phyloP scores from a whole-genome alignment of 2,888 invertebrate species.

The Slavum lentiscoides region DNA sequence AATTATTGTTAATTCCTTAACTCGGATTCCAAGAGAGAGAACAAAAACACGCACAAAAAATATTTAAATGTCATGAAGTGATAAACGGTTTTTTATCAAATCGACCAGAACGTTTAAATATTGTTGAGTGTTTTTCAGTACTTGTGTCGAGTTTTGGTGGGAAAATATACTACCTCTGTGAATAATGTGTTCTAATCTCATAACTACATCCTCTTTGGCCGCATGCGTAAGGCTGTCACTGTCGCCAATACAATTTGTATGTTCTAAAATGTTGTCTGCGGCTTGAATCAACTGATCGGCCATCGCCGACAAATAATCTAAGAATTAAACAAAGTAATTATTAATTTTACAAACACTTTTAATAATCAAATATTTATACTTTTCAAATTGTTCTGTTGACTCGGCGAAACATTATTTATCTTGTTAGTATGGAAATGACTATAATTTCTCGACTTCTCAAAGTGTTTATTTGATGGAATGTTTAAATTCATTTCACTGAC shows the following conservation, averaged over 20 bases:
- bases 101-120: conserved; percentile 36
- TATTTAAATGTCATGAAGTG: conserved; percentile 20
- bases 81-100: conserved; percentile 41
- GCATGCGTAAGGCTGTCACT: background rate
- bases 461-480: conserved; percentile 26
- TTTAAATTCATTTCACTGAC: conserved; percentile 46
- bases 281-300: conserved; percentile 40
- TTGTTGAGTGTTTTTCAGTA: conserved; percentile 29
- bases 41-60: too few relatives aligned
- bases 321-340: background rate
- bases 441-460: conserved; percentile 23
- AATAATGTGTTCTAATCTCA: conserved; percentile 41
- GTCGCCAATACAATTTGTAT: conserved; percentile 21
- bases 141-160: conserved; percentile 27
- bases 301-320: conserved; percentile 37
- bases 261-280: conserved; percentile 37
- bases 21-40: too few relatives aligned
- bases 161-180: conserved; percentile 23
- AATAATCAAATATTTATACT: conserved; percentile 10
- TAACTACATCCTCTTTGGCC: conserved; percentile 25
- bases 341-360: background rate
- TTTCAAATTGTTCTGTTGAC: conserved; percentile 35
- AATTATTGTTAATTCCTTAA: background rate
- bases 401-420: background rate
- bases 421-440: conserved; percentile 6